These are phyloP conservation scores for Leptobrachium leishanense DNA, from an alignment of 2,113 vertebrate species.

Conservation along the genomic window DNA sequence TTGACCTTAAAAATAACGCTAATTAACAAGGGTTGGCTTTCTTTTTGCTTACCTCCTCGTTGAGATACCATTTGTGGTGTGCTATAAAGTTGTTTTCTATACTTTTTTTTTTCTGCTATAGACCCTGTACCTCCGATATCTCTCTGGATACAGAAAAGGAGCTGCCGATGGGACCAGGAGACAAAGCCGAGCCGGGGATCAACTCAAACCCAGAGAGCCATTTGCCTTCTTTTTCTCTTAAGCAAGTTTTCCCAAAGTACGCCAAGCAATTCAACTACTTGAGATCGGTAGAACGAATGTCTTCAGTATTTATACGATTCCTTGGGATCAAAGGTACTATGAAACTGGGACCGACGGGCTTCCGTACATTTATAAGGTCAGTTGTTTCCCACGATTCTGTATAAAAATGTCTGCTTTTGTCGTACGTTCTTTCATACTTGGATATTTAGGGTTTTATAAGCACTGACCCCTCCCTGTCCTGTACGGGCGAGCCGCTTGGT, in stretches of 20 bases:
- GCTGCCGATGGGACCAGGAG: neutral
- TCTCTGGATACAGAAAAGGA: slow-evolving; percentile 52
- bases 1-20: too few species aligned
- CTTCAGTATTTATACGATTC: slow-evolving; percentile 87
- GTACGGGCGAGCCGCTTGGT: too few species aligned
- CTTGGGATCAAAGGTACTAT: slow-evolving; percentile 90
- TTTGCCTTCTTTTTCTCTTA: slow-evolving; percentile 84
- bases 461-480: too few species aligned
- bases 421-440: too few species aligned
- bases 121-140: slow-evolving; percentile 52
- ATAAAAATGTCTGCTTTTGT: neutral
- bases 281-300: slow-evolving; percentile 83
- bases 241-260: slow-evolving; percentile 95
- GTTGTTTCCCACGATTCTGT: slow-evolving; percentile 10
- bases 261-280: slow-evolving; percentile 87
- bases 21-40: too few species aligned
- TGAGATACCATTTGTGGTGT: neutral
- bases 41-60: neutral
- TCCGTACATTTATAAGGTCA: slow-evolving; percentile 92
- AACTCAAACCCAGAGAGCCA: neutral
- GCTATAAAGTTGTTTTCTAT: neutral
- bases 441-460: too few species aligned
- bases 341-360: slow-evolving; percentile 87
- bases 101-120: slow-evolving; percentile 46
- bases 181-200: rapidly evolving